A percentile compares a stretch with the other conserved stretches of the same genome.
Evolutionary conservation across 2,888 invertebrate genomes (phyloP).

Genomic region (Polietes domitor): DNA sequence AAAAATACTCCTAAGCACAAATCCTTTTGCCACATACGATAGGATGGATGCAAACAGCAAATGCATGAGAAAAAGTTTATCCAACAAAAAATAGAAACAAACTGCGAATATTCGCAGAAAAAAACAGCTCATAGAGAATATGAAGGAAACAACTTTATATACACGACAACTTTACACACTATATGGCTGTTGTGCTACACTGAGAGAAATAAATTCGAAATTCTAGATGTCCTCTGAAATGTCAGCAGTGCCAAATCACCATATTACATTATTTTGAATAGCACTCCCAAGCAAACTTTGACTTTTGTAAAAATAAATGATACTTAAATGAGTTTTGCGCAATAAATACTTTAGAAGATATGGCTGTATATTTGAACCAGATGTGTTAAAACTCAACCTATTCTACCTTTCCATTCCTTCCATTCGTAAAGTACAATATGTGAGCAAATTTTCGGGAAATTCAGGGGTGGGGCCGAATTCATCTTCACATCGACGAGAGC

Average conservation of each 20-base stretch:
- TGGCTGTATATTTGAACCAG: too few relatives aligned
- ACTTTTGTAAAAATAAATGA: background rate
- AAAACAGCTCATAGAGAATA: background rate
- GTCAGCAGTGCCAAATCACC: background rate
- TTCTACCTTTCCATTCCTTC: too few relatives aligned
- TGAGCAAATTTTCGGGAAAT: too few relatives aligned
- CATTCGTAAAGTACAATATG: too few relatives aligned
- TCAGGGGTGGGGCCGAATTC: too few relatives aligned
- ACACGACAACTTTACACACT: constrained; percentile 32
- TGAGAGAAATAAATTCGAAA: background rate
- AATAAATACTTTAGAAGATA: background rate
- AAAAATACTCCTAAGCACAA: constrained; percentile 57
- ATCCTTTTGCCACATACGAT: constrained; percentile 26
- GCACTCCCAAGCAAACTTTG: too few relatives aligned
- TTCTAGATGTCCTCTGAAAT: background rate
- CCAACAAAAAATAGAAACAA: constrained; percentile 52
- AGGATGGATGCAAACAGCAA: background rate
- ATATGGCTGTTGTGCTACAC: background rate
- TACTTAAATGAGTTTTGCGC: background rate
- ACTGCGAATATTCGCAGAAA: constrained; percentile 43
- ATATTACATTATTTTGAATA: background rate
- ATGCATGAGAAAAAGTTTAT: constrained; percentile 25
- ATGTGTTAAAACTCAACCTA: too few relatives aligned
- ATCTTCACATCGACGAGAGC: too few relatives aligned
- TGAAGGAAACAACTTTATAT: constrained; percentile 22